Evolutionary conservation across 2,888 invertebrate genomes (phyloP).

Genomic region (Hybos culiciformis): DNA sequence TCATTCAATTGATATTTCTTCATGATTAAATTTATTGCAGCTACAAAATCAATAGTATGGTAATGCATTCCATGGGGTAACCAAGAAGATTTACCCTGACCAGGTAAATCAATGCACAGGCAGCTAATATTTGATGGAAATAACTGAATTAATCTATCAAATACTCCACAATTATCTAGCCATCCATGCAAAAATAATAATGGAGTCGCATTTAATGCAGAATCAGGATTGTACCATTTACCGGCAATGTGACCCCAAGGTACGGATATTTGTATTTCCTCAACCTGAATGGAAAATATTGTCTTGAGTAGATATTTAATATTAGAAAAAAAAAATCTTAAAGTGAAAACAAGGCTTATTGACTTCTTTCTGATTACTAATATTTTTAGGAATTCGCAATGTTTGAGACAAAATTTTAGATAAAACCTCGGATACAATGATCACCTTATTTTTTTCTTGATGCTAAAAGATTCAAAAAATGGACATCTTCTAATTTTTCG

Average conservation of each 20-base stretch:
- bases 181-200: conserved; percentile 63
- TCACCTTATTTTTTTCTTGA: too few species aligned
- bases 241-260: conserved; percentile 56
- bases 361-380: too few species aligned
- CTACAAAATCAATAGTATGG: conserved; percentile 34
- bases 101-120: conserved; percentile 52
- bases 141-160: conserved; percentile 53
- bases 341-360: too few species aligned
- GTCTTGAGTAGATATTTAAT: too few species aligned
- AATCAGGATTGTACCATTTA: conserved; percentile 58
- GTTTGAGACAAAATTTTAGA: too few species aligned
- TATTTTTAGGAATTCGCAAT: too few species aligned
- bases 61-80: conserved; percentile 46
- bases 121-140: conserved; percentile 39
- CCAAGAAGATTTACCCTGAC: conserved; percentile 58
- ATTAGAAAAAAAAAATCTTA: too few species aligned
- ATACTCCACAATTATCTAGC: conserved; percentile 64
- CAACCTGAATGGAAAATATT: conserved; percentile 35
- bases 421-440: too few species aligned
- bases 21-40: conserved; percentile 41
- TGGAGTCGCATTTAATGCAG: conserved; percentile 46
- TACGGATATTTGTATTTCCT: conserved; percentile 53
- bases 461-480: too few species aligned
- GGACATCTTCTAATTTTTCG: too few species aligned
- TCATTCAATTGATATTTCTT: conserved; percentile 55